Percentiles rank a stretch among this genome's conserved stretches.
These are phyloP conservation scores for Melieria crassipennis DNA, from an alignment of 2,888 invertebrate species.

Conservation along the genomic window DNA sequence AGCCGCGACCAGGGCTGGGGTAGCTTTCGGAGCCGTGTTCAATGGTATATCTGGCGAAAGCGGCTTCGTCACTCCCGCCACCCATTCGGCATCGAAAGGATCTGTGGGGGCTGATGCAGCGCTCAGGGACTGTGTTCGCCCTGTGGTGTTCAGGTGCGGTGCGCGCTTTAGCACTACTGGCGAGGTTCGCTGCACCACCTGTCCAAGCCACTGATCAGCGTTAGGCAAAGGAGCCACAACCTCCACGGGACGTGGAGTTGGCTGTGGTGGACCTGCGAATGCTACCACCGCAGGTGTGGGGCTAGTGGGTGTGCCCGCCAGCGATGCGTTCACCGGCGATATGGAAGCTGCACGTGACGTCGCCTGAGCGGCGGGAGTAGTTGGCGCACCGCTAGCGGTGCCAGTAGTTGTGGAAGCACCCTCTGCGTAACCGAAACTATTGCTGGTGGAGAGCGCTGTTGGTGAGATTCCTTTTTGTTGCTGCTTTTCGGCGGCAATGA, in stretches of 20 bases:
- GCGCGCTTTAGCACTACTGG: constrained; percentile 69
- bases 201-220: constrained; percentile 86
- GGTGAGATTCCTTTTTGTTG: constrained; percentile 45
- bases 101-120: constrained; percentile 66
- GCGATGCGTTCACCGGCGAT: constrained; percentile 68
- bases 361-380: constrained; percentile 61
- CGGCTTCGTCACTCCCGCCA: constrained; percentile 66
- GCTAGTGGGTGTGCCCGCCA: constrained; percentile 71
- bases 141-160: constrained; percentile 67
- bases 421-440: constrained; percentile 38
- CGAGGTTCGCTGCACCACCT: constrained; percentile 73
- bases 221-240: constrained; percentile 72
- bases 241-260: constrained; percentile 50
- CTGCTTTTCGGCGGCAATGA: constrained; percentile 61
- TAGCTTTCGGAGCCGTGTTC: constrained; percentile 51
- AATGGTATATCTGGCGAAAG: constrained; percentile 66
- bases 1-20: constrained; percentile 26
- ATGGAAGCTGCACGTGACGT: constrained; percentile 72
- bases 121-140: constrained; percentile 71
- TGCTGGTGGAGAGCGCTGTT: constrained; percentile 42
- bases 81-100: constrained; percentile 90
- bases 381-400: constrained; percentile 1
- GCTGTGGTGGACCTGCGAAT: constrained; percentile 41
- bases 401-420: constrained; percentile 30
- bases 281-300: constrained; percentile 50